Base-by-base conservation (phyloP, 2,888 invertebrate species). In the Caenorhabditis virilis region DNA sequence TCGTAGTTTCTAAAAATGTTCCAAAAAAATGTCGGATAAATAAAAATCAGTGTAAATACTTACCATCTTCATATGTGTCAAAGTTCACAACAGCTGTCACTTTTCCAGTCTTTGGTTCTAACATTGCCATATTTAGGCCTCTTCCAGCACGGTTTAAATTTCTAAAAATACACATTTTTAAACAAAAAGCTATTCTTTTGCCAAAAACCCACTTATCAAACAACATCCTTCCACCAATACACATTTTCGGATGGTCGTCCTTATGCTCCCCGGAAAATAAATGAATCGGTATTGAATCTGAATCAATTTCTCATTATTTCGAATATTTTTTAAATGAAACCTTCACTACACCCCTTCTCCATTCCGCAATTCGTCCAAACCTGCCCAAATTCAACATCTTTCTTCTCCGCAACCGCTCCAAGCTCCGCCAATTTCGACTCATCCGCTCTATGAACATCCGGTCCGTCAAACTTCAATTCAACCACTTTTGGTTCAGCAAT, bases 31-130 rank as follows among this genome's bases (percentile, higher is more conserved):
- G n/a, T n/a, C n/a, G n/a, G n/a, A n/a, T n/a, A n/a, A n/a, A n/a
- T n/a, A n/a, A n/a, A n/a, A n/a, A n/a, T n/a, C n/a, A n/a, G n/a
- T n/a, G n/a, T 18, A 48, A 5, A 9, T 15, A 2, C 33, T 27
- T 33, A 85, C 86, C 85, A 80, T 84, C 81, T 39, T 83, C 84
- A 74, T 87, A 88, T 0, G 87, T 87, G 74, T 88, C 88, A 79
- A 87, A 87, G 68, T 86, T 85, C 27, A 84, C 84, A 0, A 86
- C 84, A 33, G 84, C 78, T 4, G 84, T 80, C 1, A 87, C 84
- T 58, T 84, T 81, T 26, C 84, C 83, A 16, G 84, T 84, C 20
- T 83, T 82, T 6, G 84, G 80, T 65, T 87, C 86, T 33, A 87
- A 78, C 1, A 87, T 82, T 0, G 85, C 87, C 27, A 87, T 79